phyloP scores from a whole-genome alignment of 2,797 vertebrate genomes.

The Hypotaenidia okinawae region DNA sequence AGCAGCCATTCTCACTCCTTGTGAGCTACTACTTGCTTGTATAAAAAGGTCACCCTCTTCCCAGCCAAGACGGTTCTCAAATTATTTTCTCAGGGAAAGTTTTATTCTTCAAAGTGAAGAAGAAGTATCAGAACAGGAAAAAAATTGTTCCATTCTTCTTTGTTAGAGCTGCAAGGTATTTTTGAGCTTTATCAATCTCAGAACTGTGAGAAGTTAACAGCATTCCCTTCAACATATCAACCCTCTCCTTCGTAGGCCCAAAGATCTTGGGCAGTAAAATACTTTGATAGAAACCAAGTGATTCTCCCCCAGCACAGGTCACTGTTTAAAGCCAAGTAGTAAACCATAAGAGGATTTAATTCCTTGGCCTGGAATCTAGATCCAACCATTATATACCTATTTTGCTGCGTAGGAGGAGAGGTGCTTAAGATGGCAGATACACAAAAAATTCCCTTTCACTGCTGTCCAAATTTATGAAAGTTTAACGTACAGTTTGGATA shows the following conservation, averaged over 20 bases:
- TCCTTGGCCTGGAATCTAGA: neutral
- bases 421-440: neutral
- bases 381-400: neutral
- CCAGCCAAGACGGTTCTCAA: neutral
- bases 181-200: neutral
- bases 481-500: neutral
- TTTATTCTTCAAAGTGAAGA: neutral
- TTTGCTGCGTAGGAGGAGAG: neutral
- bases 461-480: neutral
- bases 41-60: neutral
- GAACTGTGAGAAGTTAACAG: neutral
- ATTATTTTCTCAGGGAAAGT: neutral
- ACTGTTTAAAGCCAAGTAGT: neutral
- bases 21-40: neutral
- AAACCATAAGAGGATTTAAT: neutral
- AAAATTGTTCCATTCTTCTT: neutral
- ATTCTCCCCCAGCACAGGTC: neutral
- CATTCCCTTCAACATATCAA: neutral
- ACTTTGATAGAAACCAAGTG: neutral
- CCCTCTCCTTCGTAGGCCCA: neutral
- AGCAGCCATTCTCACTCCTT: neutral
- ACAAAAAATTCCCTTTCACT: neutral
- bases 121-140: neutral
- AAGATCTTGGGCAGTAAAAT: neutral
- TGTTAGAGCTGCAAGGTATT: neutral